Base-by-base conservation (phyloP, 92 coral and sea anemone species). In the Isaurus tuberculatus region DNA sequence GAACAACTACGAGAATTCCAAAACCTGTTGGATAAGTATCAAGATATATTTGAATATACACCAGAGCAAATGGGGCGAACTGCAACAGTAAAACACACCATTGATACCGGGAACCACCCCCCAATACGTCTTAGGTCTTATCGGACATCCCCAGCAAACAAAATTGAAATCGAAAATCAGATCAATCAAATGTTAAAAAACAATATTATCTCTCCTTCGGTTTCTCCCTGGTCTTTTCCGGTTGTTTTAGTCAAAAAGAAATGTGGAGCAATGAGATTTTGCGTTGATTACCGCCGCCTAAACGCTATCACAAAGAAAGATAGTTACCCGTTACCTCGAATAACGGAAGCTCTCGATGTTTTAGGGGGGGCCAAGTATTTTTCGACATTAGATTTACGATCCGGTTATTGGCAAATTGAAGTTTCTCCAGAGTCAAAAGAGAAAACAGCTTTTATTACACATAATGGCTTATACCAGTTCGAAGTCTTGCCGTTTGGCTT, bases 211-310 rank as follows among this genome's bases (percentile, higher is more conserved):
- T 86, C 82, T 43, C 96, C 93, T 9, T 87, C 91, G 30, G 79
- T 75, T 22, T 77, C 87, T 33, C 91, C 90, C 28, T 90, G 93
- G 95, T 55, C 90, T 11, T 65, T 86, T 0, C 95, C 93, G 0
- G 86, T 87, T 2, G 80, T 92, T 3, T 64, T 92, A 16, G 96
- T 92, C 0, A 86, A 87, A 68, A 92, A 87, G 57, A 92, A 92
- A 42, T 87, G 87, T 28, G 75, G 82, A 32, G 67, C 87, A 15
- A 88, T 80, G 33, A 55, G 94, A 2, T 88, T 89, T 65, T 72
- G 73, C 25, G 89, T 89, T 11, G 92, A 86, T 40, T 89, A 80
- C 75, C 87, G 90, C 2, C 64, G 80, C 22, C 46, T 89, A 11
- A 89, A 89, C 58, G 55, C 79, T 4, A 83, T 86, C n/a, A 71